Base-by-base conservation (phyloP, 2,888 invertebrate genomes). In the Deilephila elpenor region DNA sequence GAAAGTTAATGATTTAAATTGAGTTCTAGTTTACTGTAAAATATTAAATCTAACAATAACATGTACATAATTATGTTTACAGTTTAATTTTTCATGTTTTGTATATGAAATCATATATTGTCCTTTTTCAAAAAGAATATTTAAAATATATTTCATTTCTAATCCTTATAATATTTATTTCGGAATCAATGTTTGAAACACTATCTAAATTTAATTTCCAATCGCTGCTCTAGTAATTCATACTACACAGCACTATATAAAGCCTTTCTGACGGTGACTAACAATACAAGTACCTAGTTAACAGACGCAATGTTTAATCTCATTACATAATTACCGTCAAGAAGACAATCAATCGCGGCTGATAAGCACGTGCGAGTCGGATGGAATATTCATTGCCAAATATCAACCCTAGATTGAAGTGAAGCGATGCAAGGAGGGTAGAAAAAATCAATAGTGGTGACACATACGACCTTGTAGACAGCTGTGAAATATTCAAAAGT, bases 311-410 rank as follows among this genome's bases (percentile, higher is more conserved):
- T 25, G 44, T 67, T 25, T 44, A 64, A 51, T 51, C 51, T 51
- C 17, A 6, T 67, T 51, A 67, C 44, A 51, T 51, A 67, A 67
- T 25, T 17, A 25, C 6, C 29, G 67, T 51, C 51, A 67, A 51
- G 25, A 25, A 44, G 25, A 67, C 67, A 67, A 67, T 51, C 25
- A 44, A 67, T 67, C 20, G 67, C 4, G 6, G n/a, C 51, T 25
- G 67, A 67, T 67, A 67, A 67, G 67, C 67, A 25, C 67, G 44
- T 67, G 2, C 51, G 17, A 17, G 44, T 44, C 17, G 44, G n/a
- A 29, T 51, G 67, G 67, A 51, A 67, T 67, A 67, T 51, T 67
- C 34, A 11, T 64, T 51, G 25, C 67, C 25, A 67, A 67, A 51
- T 44, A 60, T 60, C 25, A 8, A 14, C 5, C 29, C 60, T 62